These are phyloP conservation scores for Cyphomyrus discorhynchus DNA, from an alignment of 2,113 vertebrate genomes.

Conservation along the genomic window DNA sequence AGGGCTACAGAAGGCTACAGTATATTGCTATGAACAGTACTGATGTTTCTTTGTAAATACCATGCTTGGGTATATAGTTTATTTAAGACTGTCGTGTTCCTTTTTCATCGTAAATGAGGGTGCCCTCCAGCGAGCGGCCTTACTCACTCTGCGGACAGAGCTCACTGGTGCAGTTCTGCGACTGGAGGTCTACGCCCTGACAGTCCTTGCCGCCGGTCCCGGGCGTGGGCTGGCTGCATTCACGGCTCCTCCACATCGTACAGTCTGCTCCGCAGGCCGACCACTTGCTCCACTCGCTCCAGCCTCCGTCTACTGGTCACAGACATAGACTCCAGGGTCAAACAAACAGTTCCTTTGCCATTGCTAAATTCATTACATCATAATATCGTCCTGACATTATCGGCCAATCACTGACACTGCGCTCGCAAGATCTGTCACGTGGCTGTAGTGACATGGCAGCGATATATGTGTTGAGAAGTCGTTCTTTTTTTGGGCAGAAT, in stretches of 20 bases:
- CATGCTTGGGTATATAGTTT: background rate
- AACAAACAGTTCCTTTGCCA: background rate
- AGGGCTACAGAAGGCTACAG: background rate
- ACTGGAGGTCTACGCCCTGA: conserved; percentile 80
- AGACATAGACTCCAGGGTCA: conserved; percentile 28
- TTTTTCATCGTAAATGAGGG: background rate
- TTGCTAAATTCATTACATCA: background rate
- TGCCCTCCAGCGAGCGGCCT: background rate
- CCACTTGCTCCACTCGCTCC: conserved; percentile 96
- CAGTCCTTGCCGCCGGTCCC: conserved; percentile 89
- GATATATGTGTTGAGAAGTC: background rate
- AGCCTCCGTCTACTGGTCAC: conserved; percentile 81
- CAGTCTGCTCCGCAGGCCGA: conserved; percentile 85
- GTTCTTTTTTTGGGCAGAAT: background rate
- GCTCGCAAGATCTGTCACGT: no score
- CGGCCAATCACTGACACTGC: background rate
- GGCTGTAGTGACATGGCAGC: background rate
- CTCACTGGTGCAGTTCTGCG: conserved; percentile 89
- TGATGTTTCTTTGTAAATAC: background rate
- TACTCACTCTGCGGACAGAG: conserved; percentile 90
- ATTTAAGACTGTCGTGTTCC: background rate
- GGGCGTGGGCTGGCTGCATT: conserved; percentile 85
- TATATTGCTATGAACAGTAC: background rate
- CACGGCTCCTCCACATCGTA: conserved; percentile 88
- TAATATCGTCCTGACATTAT: background rate